Conservation (phyloP, 2,113 vertebrate genomes). For the Tachysurus fulvidraco region DNA sequence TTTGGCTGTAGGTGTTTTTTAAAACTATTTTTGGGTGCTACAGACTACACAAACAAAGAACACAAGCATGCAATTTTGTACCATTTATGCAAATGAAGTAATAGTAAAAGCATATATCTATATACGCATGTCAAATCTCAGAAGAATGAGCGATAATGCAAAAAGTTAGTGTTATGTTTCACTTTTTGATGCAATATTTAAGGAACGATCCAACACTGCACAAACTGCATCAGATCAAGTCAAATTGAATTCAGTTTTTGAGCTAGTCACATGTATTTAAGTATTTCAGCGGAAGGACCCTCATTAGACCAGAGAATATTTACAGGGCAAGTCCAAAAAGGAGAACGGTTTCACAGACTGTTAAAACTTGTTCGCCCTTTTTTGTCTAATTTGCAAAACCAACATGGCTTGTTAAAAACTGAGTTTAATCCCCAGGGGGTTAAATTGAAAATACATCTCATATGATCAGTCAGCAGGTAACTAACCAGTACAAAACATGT, state of each 20-base stretch:
- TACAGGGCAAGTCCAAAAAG: neutral
- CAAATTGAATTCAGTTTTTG: neutral
- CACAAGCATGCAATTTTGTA: too few relatives aligned
- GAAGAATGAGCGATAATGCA: neutral
- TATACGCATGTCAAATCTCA: too few relatives aligned
- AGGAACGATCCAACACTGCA: too few relatives aligned
- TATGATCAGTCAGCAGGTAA: neutral
- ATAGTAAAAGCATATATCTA: neutral
- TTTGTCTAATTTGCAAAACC: neutral
- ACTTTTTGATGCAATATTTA: neutral
- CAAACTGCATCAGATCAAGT: too few relatives aligned
- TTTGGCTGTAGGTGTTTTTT: neutral
- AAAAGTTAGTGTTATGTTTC: neutral
- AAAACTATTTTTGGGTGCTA: neutral
- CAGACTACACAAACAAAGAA: neutral
- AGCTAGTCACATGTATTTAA: neutral
- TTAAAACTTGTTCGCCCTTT: neutral
- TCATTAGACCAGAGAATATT: neutral
- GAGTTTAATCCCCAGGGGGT: too few relatives aligned
- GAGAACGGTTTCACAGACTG: neutral
- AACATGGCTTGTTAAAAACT: too few relatives aligned
- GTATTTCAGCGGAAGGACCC: neutral
- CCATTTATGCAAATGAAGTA: neutral
- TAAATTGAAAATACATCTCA: neutral
- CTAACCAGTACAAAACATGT: too few relatives aligned